Base-by-base conservation (phyloP, 2,888 invertebrate genomes). In the Branchipolynoe longqiensis region DNA sequence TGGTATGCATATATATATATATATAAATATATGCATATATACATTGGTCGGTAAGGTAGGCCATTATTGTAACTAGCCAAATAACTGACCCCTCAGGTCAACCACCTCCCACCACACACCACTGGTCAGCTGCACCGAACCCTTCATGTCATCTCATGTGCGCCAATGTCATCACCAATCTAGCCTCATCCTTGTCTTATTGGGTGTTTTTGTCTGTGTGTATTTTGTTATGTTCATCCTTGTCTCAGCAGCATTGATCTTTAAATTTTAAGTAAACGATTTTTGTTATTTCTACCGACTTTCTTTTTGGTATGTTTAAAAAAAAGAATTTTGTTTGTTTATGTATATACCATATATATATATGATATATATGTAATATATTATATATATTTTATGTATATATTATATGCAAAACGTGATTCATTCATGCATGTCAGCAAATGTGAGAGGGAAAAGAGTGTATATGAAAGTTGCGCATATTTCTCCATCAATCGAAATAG, bases 241-340 rank as follows among this genome's bases (percentile, higher is more conserved):
- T 38, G 69, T 69, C 69, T 69, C 69, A 69, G 69, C 69, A 69
- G 69, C 69, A 69, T 69, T 69, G 69, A 33, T n/a, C 18, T 64
- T 69, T 18, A 31, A 62, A 62, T 62, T 14, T 31, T 28, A n/a
- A 58, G n/a, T n/a, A n/a, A n/a, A n/a, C n/a, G n/a, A n/a, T n/a
- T n/a, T n/a, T n/a, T n/a, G n/a, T n/a, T n/a, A n/a, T n/a, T n/a
- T n/a, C n/a, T n/a, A n/a, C n/a, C n/a, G n/a, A 48, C 18, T 48
- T 12, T 48, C 8, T 48, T 12, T 48, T 8, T 48, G 48, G 8
- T 12, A 48, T 48, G 48, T 48, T 48, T 18, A 48, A 48, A 8
- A 48, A 48, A 48, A 48, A 48, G 48, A 48, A 8, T 48, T 48
- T 48, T 48, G 48, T 48, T 48, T 48, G 18, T 8, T 12, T 48